A percentile compares a stretch with the other conserved stretches of the same genome.
These are phyloP conservation scores for Heliangelus exortis DNA, from an alignment of 2,797 vertebrate species.

Conservation along the genomic window DNA sequence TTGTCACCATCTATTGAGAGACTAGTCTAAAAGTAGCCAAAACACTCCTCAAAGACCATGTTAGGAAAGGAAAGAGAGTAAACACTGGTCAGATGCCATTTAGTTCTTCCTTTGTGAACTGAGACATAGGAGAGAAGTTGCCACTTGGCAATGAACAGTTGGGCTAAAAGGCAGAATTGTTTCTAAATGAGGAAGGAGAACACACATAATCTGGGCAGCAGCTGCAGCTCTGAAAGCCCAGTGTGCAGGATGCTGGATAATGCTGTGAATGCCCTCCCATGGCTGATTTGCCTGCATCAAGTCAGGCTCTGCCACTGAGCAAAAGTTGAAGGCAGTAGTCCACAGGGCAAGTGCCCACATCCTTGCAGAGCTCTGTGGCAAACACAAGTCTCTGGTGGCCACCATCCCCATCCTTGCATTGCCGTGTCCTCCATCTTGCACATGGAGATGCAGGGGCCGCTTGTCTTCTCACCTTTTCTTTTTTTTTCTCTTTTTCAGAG, in stretches of 20 bases:
- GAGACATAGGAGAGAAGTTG: constrained; percentile 19
- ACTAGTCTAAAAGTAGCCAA: constrained; percentile 45
- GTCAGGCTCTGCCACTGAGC: not conserved
- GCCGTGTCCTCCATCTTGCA: rapidly evolving
- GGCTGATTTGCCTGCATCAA: not conserved
- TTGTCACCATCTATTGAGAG: constrained; percentile 59
- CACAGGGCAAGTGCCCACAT: rapidly evolving
- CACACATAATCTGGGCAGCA: not conserved
- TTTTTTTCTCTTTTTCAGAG: constrained; percentile 78
- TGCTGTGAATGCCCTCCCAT: not conserved
- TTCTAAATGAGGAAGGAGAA: constrained; percentile 34
- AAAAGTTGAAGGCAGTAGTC: rapidly evolving
- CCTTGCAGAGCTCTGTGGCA: rapidly evolving
- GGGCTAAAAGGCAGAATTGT: constrained; percentile 20
- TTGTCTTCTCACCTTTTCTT: not conserved
- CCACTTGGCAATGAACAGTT: constrained; percentile 23
- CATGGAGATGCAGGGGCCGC: rapidly evolving
- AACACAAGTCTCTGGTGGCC: rapidly evolving
- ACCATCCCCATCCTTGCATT: not conserved
- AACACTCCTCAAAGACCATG: constrained; percentile 35
- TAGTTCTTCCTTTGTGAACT: constrained; percentile 23
- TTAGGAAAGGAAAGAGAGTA: constrained; percentile 10
- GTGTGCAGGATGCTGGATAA: not conserved
- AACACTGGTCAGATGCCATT: constrained; percentile 56
- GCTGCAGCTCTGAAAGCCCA: not conserved